These are phyloP conservation scores for Orbicella faveolata DNA, from an alignment of 64 coral and sea anemone genomes.

Conservation along the genomic window DNA sequence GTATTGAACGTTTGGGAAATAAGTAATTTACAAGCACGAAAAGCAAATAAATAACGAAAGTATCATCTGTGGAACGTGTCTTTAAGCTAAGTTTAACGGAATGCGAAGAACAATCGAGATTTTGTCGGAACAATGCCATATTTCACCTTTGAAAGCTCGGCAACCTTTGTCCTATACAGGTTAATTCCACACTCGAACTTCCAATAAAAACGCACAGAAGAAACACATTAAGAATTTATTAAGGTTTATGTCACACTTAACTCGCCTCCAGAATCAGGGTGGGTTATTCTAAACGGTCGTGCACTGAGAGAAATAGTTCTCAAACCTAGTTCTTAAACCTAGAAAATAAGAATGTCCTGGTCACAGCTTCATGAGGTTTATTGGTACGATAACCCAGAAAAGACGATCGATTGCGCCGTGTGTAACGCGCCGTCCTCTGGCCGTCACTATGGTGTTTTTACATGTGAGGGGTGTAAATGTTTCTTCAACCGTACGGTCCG, in stretches of 20 bases:
- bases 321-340: slow-evolving; percentile 4
- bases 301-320: slow-evolving; percentile 18
- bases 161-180: slow-evolving; percentile 17
- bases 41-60: background rate
- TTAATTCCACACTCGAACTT: slow-evolving; percentile 2
- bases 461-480: slow-evolving; percentile 75
- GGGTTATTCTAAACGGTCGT: slow-evolving; percentile 5
- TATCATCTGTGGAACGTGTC: background rate
- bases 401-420: slow-evolving; percentile 66
- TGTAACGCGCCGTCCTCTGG: slow-evolving; percentile 62
- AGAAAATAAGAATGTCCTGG: slow-evolving; percentile 31
- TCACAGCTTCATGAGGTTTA: slow-evolving; percentile 69
- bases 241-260: slow-evolving; percentile 26
- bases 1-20: background rate
- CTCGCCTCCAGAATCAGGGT: background rate
- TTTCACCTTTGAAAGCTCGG: background rate
- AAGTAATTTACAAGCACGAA: background rate
- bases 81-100: slow-evolving; percentile 2
- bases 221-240: slow-evolving; percentile 4
- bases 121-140: slow-evolving; percentile 2
- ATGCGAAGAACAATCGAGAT: slow-evolving; percentile 9
- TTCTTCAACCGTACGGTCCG: slow-evolving; percentile 68
- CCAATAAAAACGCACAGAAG: background rate
- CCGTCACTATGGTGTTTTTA: slow-evolving; percentile 75
- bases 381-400: slow-evolving; percentile 60